Evolutionary conservation across 2,113 vertebrate species (phyloP).

Genomic region (Nansenia antarctica): DNA sequence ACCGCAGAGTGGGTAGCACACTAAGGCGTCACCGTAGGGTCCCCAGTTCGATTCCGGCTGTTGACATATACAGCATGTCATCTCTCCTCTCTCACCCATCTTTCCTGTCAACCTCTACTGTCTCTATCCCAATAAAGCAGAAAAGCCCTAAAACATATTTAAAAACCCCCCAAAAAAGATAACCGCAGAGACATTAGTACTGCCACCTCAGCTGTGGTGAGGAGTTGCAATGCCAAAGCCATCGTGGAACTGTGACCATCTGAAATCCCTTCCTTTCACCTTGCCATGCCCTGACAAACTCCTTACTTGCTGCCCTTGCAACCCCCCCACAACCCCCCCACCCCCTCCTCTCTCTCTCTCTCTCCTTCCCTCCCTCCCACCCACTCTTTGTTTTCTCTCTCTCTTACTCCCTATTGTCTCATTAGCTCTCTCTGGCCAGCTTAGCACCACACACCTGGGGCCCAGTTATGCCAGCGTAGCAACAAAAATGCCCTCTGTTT

Average conservation of each 20-base stretch:
- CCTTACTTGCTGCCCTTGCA: background rate
- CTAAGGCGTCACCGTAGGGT: too few species aligned
- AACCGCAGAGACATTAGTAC: background rate
- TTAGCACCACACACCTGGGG: background rate
- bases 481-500: constrained; percentile 2
- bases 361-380: background rate
- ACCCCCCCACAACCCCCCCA: background rate
- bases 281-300: background rate
- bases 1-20: background rate
- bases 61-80: too few species aligned
- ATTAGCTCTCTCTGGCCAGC: background rate
- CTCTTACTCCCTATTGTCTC: background rate
- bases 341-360: background rate
- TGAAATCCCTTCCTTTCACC: background rate
- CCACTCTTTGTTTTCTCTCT: background rate
- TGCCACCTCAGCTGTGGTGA: background rate
- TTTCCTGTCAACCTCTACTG: too few species aligned
- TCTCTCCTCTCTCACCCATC: too few species aligned
- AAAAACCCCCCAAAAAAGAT: background rate
- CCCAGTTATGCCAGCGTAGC: background rate
- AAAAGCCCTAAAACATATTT: background rate
- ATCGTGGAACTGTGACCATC: background rate
- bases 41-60: too few species aligned
- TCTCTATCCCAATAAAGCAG: too few species aligned
- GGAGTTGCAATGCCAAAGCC: background rate